Evolutionary conservation across 2,888 invertebrate genomes (phyloP).

Genomic region (Actias luna): DNA sequence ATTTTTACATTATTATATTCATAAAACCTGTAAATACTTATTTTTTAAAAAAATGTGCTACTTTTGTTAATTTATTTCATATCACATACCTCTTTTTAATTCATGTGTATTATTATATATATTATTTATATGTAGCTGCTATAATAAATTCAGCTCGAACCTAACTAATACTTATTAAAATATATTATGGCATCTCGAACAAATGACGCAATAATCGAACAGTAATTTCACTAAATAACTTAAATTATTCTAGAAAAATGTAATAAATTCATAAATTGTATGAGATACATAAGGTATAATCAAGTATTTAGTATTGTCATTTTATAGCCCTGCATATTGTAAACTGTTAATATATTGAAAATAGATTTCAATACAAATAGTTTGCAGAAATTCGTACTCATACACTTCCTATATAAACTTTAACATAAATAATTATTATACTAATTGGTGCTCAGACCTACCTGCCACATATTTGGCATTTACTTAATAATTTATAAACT

Average conservation of each 20-base stretch:
- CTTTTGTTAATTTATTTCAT: not conserved
- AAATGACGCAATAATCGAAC: not conserved
- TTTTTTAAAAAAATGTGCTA: not conserved
- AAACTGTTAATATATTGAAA: not conserved
- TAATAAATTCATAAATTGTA: too few relatives aligned
- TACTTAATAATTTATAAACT: not conserved
- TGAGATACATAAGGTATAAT: not conserved
- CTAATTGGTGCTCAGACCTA: not conserved
- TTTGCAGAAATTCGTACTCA: not conserved
- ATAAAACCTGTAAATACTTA: not conserved
- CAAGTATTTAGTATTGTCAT: not conserved
- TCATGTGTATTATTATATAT: not conserved
- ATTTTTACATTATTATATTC: not conserved
- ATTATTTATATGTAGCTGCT: not conserved
- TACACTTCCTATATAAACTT: not conserved
- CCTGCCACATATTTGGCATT: not conserved
- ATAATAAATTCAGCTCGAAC: not conserved
- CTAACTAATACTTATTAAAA: not conserved
- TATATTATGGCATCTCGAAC: constrained; percentile 2
- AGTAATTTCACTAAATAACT: not conserved
- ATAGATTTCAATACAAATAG: not conserved
- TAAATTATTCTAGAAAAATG: too few relatives aligned
- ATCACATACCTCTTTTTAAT: not conserved
- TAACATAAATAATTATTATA: not conserved
- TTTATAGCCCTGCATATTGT: not conserved